Base-by-base conservation (phyloP, 2,888 invertebrate species). In the Cyclophora albipunctata region DNA sequence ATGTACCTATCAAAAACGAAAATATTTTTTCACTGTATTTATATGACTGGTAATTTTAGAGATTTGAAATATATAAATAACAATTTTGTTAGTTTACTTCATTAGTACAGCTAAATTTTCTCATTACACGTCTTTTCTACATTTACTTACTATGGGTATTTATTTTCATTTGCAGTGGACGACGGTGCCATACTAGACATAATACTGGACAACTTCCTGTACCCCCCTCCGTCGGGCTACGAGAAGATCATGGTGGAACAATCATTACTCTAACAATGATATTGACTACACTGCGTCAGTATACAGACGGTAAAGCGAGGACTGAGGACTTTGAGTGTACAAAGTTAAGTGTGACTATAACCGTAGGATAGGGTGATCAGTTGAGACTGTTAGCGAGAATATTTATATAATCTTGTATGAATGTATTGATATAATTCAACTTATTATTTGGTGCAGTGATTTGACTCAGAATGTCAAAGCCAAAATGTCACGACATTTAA, bases 161-260 rank as follows among this genome's bases (percentile, higher is more conserved):
- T 50, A 37, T 40, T 7, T 35, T 46, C 41, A 45, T 34, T 70
- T 92, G 52, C 89, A 97, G 98, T 99, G 70, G 98, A 98, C 71
- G 98, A 98, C 78, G 98, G 98, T 61, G 98, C 99, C 35, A 98
- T 99, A 64, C 80, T 99, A 84, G 99, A 99, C 82, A 93, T 98
- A 59, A 94, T 97, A 69, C 92, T 99, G 78, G 96, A 96, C 64
- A 95, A 95, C 74, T 98, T 98, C 78, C 91, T 92, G 60, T 93
- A 95, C 74, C 91, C 93, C 0, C 94, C 95, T 41, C 95, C 96
- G 0, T 89, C 92, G 47, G 98, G 98, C 42, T 98, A 95, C 75
- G 98, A 98, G 67, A 95, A 95, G 81, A 98, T 99, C 60, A 96
- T 99, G 95, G 90, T 98, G 55, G 99, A 99, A 81, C 98, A 99